Conservation (phyloP, 53 echinoderm and acorn worm species). For the Antedon mediterranea region DNA sequence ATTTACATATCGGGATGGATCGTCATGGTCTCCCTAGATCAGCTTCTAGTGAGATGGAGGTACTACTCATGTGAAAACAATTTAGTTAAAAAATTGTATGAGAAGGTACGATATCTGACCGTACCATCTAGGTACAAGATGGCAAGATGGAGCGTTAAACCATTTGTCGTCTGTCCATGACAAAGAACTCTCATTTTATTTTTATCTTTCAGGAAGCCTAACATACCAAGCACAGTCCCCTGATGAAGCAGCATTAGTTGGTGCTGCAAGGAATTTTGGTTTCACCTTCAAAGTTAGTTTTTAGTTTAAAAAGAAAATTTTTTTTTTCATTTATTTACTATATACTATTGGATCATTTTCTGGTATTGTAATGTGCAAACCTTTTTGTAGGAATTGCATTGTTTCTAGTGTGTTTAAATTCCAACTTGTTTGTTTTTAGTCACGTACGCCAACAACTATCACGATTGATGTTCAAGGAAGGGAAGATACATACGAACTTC, state of each 20-base stretch:
- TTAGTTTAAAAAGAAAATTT: no score
- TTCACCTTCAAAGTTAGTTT: conserved; percentile 78
- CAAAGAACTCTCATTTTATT: background rate
- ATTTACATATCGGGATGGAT: no score
- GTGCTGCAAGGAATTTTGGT: conserved; percentile 97
- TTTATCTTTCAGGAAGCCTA: conserved; percentile 16
- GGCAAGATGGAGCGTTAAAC: no score
- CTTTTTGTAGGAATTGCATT: background rate
- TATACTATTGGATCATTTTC: no score
- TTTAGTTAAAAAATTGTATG: no score
- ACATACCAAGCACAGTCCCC: conserved; percentile 96
- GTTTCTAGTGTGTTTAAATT: background rate
- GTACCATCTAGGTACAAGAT: no score
- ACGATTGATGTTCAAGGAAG: conserved; percentile 57
- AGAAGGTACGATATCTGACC: no score
- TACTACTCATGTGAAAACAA: no score
- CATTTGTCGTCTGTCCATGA: background rate
- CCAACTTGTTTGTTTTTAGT: conserved; percentile 22
- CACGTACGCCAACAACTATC: conserved; percentile 85
- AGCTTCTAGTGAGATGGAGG: no score
- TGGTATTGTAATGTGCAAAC: background rate
- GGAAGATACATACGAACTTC: conserved; percentile 73
- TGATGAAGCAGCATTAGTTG: conserved; percentile 89
- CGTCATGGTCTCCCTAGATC: no score
- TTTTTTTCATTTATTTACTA: background rate